Base-by-base conservation (phyloP, 2,113 vertebrate species). In the Pelmatolapia mariae region DNA sequence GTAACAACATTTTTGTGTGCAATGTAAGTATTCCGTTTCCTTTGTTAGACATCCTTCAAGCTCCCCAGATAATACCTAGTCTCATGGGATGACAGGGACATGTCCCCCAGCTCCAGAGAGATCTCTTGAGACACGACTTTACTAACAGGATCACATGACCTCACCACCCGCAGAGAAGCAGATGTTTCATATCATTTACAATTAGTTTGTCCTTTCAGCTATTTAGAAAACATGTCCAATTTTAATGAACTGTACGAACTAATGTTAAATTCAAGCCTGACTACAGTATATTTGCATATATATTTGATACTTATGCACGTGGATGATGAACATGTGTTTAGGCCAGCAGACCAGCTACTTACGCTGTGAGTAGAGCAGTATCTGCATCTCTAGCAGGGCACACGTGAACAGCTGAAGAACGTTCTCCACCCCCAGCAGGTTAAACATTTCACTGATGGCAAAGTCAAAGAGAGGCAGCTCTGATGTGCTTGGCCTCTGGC, bases 281-380 rank as follows among this genome's bases (percentile, higher is more conserved):
- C 24, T 16, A 33, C 12, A 13, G 2, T 50, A 7, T 86, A 54
- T 82, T 7, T 84, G 59, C 56, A 43, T 52, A 18, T 66, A n/a
- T 68, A 38, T 22, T 38, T 43, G 45, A 84, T 33, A 40, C 47
- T 24, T 47, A 76, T 50, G 33, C 5, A 80, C 26, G 3, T 19
- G 24, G 52, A 80, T 22, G 61, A 26, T 47, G 29, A 52, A 73
- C 29, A 43, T 71, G 76, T 38, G 43, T 5, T 78, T 78, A 68
- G 36, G 15, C 57, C 2, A 29, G 50, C 15, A 61, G 84, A 29
- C 3, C 1, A 4, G 22, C 4, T 90, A 99, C 98, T 99, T 97
- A 99, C 99, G 97, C 91, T 99, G 98, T 13, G 99, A 99, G 96
- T 99, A 99, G 90, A 99, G 98, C 86, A 99, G 96, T 89, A 99